Percentiles rank a stretch among this genome's conserved stretches.
Conservation (phyloP, 2,113 vertebrate species). For the pig (Sus scrofa) region DNA sequence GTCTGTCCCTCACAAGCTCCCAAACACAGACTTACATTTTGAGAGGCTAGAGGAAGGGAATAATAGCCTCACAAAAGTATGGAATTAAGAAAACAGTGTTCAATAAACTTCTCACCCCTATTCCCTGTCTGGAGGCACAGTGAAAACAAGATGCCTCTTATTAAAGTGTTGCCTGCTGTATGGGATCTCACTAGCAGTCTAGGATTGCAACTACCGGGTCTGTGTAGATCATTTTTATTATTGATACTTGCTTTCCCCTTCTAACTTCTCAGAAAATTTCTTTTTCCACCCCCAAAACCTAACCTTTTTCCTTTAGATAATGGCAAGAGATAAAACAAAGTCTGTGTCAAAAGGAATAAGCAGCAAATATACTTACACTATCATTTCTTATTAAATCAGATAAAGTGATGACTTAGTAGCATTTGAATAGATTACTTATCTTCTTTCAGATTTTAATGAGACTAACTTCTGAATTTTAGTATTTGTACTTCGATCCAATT, state of each 20-base stretch:
- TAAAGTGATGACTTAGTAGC: background rate
- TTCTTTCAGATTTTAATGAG: background rate
- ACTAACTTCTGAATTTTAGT: background rate
- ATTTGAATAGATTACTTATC: background rate
- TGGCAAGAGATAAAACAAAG: background rate
- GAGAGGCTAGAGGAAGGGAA: slow-evolving; percentile 27
- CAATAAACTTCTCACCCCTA: slow-evolving; percentile 79
- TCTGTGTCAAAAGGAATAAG: background rate
- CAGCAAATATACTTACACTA: background rate
- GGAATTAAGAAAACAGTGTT: slow-evolving; percentile 54
- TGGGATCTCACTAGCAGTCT: slow-evolving; percentile 58
- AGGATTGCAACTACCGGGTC: background rate
- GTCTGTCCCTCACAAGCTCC: background rate
- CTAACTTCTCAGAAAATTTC: slow-evolving; percentile 10
- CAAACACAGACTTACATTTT: background rate
- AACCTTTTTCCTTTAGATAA: background rate
- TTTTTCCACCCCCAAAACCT: background rate
- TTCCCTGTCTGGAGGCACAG: slow-evolving; percentile 63
- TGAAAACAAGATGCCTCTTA: slow-evolving; percentile 76
- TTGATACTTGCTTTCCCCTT: slow-evolving; percentile 20
- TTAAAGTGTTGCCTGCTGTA: background rate
- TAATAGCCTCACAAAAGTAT: slow-evolving; percentile 6
- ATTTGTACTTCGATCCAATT: background rate
- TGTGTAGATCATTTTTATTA: slow-evolving; percentile 10
- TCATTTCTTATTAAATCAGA: background rate